These are phyloP conservation scores for Mesocricetus auratus DNA, from an alignment of 2,113 vertebrate genomes.

Conservation along the genomic window DNA sequence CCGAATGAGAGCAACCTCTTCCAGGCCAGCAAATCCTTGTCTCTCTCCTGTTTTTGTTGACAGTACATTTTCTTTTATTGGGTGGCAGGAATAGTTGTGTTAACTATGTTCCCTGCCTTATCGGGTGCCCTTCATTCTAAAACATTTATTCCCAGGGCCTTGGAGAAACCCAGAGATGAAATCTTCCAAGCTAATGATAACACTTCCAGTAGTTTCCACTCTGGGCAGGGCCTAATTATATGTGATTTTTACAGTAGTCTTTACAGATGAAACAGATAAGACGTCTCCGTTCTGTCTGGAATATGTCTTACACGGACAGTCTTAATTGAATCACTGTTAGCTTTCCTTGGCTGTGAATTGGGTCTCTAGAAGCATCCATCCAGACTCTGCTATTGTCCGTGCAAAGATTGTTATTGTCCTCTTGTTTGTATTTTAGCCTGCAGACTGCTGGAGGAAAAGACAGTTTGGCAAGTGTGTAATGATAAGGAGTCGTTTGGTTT, in stretches of 20 bases:
- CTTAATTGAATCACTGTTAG: conserved; percentile 17
- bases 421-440: conserved; percentile 57
- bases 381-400: background rate
- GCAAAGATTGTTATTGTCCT: background rate
- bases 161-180: conserved; percentile 21
- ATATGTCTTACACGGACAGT: conserved; percentile 51
- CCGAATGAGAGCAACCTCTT: background rate
- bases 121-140: conserved; percentile 21
- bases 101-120: background rate
- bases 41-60: background rate
- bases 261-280: conserved; percentile 84
- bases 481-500: conserved; percentile 62
- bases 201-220: conserved; percentile 67
- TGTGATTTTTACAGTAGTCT: conserved; percentile 84
- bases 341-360: conserved; percentile 34
- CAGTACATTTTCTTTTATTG: background rate
- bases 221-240: conserved; percentile 81
- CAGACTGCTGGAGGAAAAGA: conserved; percentile 71
- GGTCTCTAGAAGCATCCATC: background rate
- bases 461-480: conserved; percentile 62
- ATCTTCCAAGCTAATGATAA: conserved; percentile 61
- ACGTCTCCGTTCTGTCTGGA: conserved; percentile 85
- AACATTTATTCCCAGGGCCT: background rate
- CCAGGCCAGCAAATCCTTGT: background rate
- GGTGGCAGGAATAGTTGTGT: background rate